Base-by-base conservation (phyloP, 2,888 invertebrate species). In the Eupithecia inturbata region DNA sequence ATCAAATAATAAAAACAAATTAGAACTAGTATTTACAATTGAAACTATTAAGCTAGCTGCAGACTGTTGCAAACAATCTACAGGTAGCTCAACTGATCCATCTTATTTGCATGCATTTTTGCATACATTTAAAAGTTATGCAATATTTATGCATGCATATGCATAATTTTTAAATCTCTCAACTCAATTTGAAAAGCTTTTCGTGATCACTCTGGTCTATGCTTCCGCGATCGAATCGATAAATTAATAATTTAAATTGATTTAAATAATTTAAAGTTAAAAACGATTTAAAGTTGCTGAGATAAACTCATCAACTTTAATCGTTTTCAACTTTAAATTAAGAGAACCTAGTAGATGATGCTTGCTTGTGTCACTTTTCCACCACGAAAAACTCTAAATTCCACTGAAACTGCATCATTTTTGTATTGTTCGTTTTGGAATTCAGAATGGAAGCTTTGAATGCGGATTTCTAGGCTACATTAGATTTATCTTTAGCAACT, bases 401-500 rank as follows among this genome's bases (percentile, higher is more conserved):
- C 22, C 49, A 12, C 6, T 26, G 1, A 14, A 57, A 0, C 22
- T 57, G 14, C 57, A 57, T 12, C 26, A 26, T 26, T n/a, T 22
- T 53, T 53, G n/a, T 53, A 53, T 22, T 22, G 9, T 10, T 22
- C 49, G 10, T 53, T 26, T 57, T 57, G 26, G 26, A 57, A 57
- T 26, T 12, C 5, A 12, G 10, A 53, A 26, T 14, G 22, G 12
- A 22, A 57, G 57, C 12, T 14, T 33, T 36, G 14, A 33, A 64
- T n/a, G 4, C 31, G 22, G 12, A 64, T n/a, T 63, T 19, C 16
- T 64, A 33, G 31, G 4, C 26, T 36, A 4, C 4, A 63, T 63
- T n/a, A 36, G 22, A 64, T 36, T 6, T 36, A 66, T 41, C 6
- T 68, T 33, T 2, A 63, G 39, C 74, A 68, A 74, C 68, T 53